Evolutionary conservation across 2,888 invertebrate genomes (phyloP), one percentile per base, ranked within the genome.

Genomic region (Agrochola lychnidis): DNA sequence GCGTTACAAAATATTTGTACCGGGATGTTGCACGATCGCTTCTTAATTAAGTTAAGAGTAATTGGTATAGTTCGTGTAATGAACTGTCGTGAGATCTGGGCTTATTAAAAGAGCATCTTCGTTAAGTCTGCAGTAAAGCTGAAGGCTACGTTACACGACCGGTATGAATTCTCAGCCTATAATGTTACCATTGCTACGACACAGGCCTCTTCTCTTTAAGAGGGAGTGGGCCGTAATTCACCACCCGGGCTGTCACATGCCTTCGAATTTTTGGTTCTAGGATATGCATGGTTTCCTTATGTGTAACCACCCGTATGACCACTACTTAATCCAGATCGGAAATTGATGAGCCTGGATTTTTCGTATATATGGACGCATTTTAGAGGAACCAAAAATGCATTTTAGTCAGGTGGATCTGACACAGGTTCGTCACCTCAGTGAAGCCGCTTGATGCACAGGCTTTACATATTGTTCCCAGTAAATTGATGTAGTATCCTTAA

Each of bases 31-130:
- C 63, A 74, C 75, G 69, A 76, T 69, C 62, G 48, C 59, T 71
- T 73, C 62, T 73, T 79, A 83, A 83, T 84, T 81, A 78, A 74
- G 56, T 78, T 36, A 74, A 72, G 69, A 72, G 71, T 81, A 70
- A 81, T 83, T 84, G 83, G 64, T 73, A 48, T 57, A 62, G 66
- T 74, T 81, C 36, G 69, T 72, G 40, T 81, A 78, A 78, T 70
- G 57, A 70, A 74, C 14, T 81, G 69, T 81, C 62, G 42, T 71
- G 48, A 68, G 51, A 76, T 66, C 57, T 67, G 36, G 30, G 36
- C 36, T 79, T 64, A 71, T 73, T 78, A 72, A 62, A 73, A 67
- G 19, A 62, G 16, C 57, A 61, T 56, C 14, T 64, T 42, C 36
- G 57, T 57, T 56, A 48, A 30, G 4, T 12, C 36, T 36, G 14